A percentile compares a stretch with the other conserved stretches of the same genome.
These are phyloP conservation scores for Rhipidura dahli DNA, from an alignment of 2,113 vertebrate genomes.

Conservation along the genomic window DNA sequence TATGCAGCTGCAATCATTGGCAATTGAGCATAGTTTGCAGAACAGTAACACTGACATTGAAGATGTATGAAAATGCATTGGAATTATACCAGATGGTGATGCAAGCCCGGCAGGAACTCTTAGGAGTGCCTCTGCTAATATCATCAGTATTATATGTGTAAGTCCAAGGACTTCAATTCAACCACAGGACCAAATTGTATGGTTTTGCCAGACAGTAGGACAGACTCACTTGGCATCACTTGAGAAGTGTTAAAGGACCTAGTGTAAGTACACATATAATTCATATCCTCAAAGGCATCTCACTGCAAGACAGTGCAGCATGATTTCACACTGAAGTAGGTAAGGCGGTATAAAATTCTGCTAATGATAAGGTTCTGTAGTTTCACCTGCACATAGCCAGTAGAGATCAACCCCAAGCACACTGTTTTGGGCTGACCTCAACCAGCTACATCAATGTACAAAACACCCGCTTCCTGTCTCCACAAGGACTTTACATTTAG, in stretches of 20 bases:
- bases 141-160: background rate
- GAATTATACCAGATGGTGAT: slow-evolving; percentile 19
- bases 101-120: slow-evolving; percentile 14
- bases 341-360: background rate
- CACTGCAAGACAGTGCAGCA: background rate
- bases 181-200: background rate
- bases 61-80: background rate
- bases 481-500: background rate
- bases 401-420: background rate
- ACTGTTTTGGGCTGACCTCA: background rate
- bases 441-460: background rate
- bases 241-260: background rate
- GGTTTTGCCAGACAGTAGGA: background rate
- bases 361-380: slow-evolving; percentile 4
- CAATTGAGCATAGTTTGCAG: background rate
- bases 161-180: slow-evolving; percentile 21
- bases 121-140: background rate
- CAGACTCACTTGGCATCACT: background rate
- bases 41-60: background rate
- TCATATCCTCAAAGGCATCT: slow-evolving; percentile 1
- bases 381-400: background rate
- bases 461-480: background rate
- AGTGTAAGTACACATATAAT: background rate
- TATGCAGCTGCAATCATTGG: background rate
- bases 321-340: background rate